Evolutionary conservation across 2,888 invertebrate species (phyloP).

Genomic region (Amphipyra berbera): DNA sequence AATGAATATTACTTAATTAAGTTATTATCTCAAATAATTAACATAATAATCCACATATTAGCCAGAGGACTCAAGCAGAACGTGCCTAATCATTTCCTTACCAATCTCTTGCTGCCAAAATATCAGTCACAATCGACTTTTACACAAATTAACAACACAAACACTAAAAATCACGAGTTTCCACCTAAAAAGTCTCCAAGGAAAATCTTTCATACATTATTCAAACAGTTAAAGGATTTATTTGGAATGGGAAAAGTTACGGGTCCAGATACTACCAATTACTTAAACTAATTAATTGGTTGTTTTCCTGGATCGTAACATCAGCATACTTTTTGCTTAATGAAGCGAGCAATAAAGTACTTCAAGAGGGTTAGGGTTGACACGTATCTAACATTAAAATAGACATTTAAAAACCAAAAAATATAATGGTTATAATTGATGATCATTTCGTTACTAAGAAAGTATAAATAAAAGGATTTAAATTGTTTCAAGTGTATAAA

Average conservation of each 20-base stretch:
- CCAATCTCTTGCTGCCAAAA: conserved; percentile 6
- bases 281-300: conserved; percentile 87
- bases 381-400: conserved; percentile 2
- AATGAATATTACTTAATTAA: too few species aligned
- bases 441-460: too few species aligned
- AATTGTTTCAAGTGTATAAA: too few species aligned
- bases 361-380: conserved; percentile 69
- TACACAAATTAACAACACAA: conserved; percentile 19
- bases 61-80: too few species aligned
- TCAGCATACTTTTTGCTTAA: conserved; percentile 86
- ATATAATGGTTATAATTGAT: too few species aligned
- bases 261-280: conserved; percentile 79
- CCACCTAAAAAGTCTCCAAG: conserved; percentile 29
- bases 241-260: conserved; percentile 76
- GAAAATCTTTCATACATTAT: conserved; percentile 73
- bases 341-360: conserved; percentile 81
- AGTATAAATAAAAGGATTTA: too few species aligned
- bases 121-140: conserved; percentile 16
- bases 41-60: too few species aligned
- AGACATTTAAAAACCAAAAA: neutral
- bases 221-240: conserved; percentile 79
- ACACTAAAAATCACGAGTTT: conserved; percentile 35
- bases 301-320: conserved; percentile 82
- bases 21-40: too few species aligned
- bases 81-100: too few species aligned